Evolutionary conservation across 2,797 vertebrate genomes (phyloP).

Genomic region (Enteromius argenteus): DNA sequence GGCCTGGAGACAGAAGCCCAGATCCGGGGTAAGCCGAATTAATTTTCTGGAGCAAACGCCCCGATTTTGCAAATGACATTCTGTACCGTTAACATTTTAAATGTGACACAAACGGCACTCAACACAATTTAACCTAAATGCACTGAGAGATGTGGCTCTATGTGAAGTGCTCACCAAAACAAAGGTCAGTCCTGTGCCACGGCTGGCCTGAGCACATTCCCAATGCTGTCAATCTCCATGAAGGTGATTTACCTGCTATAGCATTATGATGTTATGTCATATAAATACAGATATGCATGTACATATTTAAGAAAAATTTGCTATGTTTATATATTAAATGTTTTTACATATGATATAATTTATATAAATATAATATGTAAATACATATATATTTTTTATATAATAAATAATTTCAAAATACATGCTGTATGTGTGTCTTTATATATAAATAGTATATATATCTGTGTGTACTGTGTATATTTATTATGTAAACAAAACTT

Average conservation of each 20-base stretch:
- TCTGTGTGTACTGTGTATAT: too few relatives aligned
- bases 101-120: conserved; percentile 93
- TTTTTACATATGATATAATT: too few relatives aligned
- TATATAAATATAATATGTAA: too few relatives aligned
- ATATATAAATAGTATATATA: too few relatives aligned
- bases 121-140: conserved; percentile 92
- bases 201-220: conserved; percentile 12
- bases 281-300: too few relatives aligned
- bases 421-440: too few relatives aligned
- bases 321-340: too few relatives aligned
- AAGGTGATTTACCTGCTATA: conserved; percentile 56
- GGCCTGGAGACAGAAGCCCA: conserved; percentile 90
- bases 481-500: too few relatives aligned
- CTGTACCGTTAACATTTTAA: conserved; percentile 93
- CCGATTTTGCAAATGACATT: conserved; percentile 92
- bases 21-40: conserved; percentile 91
- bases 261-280: neutral
- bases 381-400: too few relatives aligned
- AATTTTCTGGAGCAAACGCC: conserved; percentile 93
- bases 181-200: conserved; percentile 64
- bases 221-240: conserved; percentile 48
- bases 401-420: too few relatives aligned
- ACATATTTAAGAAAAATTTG: too few relatives aligned
- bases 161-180: conserved; percentile 80
- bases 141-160: conserved; percentile 69